These are phyloP conservation scores for Phycodurus eques DNA, from an alignment of 2,113 vertebrate species.

Conservation along the genomic window DNA sequence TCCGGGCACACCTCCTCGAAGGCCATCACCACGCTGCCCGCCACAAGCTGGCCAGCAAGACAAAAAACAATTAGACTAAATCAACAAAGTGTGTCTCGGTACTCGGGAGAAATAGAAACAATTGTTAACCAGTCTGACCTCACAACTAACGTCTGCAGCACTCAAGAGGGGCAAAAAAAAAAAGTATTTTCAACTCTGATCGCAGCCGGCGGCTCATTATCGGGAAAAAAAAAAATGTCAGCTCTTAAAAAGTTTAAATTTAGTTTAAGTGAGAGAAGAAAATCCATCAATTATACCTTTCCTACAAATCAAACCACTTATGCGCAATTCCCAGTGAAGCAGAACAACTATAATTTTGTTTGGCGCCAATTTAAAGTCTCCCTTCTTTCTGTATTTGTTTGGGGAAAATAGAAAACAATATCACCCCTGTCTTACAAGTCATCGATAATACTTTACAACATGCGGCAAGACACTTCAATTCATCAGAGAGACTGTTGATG, in stretches of 20 bases:
- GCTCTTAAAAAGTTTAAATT: constrained; percentile 19
- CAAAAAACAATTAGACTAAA: constrained; percentile 5
- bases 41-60: constrained; percentile 79
- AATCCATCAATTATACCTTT: constrained; percentile 27
- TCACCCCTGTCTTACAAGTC: too few species aligned
- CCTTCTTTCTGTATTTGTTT: constrained; percentile 5
- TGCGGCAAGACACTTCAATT: too few species aligned
- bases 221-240: constrained; percentile 19
- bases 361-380: not conserved
- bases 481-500: too few species aligned
- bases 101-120: constrained; percentile 44
- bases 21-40: constrained; percentile 96
- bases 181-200: constrained; percentile 56
- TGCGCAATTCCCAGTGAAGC: not conserved
- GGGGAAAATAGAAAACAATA: too few species aligned
- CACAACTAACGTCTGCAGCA: constrained; percentile 13
- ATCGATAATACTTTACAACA: too few species aligned
- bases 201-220: constrained; percentile 44
- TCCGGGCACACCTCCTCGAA: constrained; percentile 98
- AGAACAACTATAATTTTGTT: constrained; percentile 6
- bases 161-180: constrained; percentile 21
- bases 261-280: constrained; percentile 28
- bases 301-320: not conserved
- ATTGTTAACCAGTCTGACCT: constrained; percentile 30
- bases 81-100: constrained; percentile 16